Evolutionary conservation across 2,113 vertebrate species (phyloP), one percentile per base, ranked within the genome.

Genomic region (Boleophthalmus pectinirostris): DNA sequence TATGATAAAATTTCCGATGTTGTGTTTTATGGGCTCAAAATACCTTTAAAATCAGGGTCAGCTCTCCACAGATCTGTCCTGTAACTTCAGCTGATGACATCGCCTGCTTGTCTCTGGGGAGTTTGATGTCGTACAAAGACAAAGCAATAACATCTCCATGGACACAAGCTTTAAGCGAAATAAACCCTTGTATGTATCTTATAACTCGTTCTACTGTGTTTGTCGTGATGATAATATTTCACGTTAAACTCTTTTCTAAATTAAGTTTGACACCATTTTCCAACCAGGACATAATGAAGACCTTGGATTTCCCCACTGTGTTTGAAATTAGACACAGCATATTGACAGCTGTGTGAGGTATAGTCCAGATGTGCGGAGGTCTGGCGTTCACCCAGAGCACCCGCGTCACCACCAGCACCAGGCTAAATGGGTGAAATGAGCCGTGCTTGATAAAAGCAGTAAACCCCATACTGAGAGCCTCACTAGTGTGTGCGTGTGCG

Each of bases 401-500:
- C 47, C 3, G 80, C 80, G 3, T 6, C 49, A 49, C 53, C 20
- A 85, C 75, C 75, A 69, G 60, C 78, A 70, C 69, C 69, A 2
- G 66, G 83, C 80, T 88, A 82, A 88, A 85, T 12, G 78, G 64
- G 78, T 73, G 88, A 82, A 90, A 88, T 87, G 88, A 83, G 86
- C 68, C 79, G 61, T 83, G 68, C 68, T 71, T 83, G 85, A 88
- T 87, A 86, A 81, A 82, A 68, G 58, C 45, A 61, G 84, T 66
- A 69, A 67, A 75, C 77, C 84, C 74, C 79, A 78, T 75, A 80
- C 79, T 74, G 83, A 1, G 68, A 70, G 71, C 6, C 75, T 75
- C 76, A 82, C 76, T 74, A 63, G 72, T 77, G 68, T 74, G 75
- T 66, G 46, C 58, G 57, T 63, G 69, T 47, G 53, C 61, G 69